Evolutionary conservation across 2,797 vertebrate genomes (phyloP), one percentile per base, ranked within the genome.

Genomic region (Falco biarmicus): DNA sequence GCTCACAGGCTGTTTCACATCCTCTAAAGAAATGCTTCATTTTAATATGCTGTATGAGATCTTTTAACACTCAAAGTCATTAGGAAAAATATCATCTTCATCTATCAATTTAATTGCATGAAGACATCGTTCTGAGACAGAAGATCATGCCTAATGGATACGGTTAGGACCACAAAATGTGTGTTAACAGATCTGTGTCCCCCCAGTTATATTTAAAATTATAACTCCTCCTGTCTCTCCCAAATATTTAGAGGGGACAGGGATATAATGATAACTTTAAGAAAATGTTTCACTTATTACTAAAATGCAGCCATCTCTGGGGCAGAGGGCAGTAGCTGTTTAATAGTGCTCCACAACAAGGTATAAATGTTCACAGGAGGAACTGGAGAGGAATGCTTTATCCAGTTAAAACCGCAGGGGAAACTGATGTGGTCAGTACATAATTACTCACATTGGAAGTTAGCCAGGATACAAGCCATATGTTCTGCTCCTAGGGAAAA

Each of bases 361-460:
- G 61, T 71, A 65, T 54, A 73, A 91, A 63, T 13, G 14, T 74
- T 87, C 26, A 13, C n/a, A 60, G 87, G 50, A 85, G 69, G 65
- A 84, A 45, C 32, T 34, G 34, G 32, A 68, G 31, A 78, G 84
- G 57, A 91, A 71, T 91, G 59, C 57, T 91, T 59, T 64, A 91
- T 87, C 73, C 65, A 37, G 21, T 65, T 86, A 87, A 95, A 95
- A 88, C 50, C 19, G 4, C 84, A 60, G 63, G 91, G 73, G 59
- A 88, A 86, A 78, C 43, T 84, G 45, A 25, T 29, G 61, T 66
- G 61, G 79, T 78, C 57, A 51, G 57, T 69, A 81, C 0, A 3
- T 78, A 93, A 86, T 92, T 91, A 75, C 57, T 89, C 51, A 31
- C 15, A 32, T 63, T 95, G 91, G 93, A 88, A 84, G 54, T 56